phyloP scores from a whole-genome alignment of 2,888 invertebrate genomes.

The Schizaphis graminum region DNA sequence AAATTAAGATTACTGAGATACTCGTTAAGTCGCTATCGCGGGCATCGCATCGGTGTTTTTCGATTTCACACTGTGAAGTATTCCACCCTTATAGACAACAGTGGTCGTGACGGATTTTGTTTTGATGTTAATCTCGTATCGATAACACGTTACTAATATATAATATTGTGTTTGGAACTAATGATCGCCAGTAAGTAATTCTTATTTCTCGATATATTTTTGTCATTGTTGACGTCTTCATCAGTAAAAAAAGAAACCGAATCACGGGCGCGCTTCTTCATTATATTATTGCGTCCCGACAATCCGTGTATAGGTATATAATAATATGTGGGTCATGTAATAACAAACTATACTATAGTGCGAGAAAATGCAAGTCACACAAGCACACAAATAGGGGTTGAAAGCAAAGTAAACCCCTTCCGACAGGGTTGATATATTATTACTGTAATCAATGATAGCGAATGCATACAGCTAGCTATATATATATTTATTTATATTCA shows the following conservation, averaged over 20 bases:
- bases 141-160: constrained; percentile 46
- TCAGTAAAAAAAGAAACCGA: constrained; percentile 41
- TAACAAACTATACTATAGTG: constrained; percentile 37
- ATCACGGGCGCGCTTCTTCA: constrained; percentile 8
- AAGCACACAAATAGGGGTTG: constrained; percentile 45
- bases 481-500: constrained; percentile 24
- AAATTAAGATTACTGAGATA: background rate
- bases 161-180: constrained; percentile 56
- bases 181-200: constrained; percentile 54
- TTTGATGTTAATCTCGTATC: constrained; percentile 62
- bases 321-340: constrained; percentile 35
- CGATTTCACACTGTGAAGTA: constrained; percentile 53
- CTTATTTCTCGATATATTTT: constrained; percentile 29
- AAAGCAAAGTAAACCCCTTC: constrained; percentile 50
- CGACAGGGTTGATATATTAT: constrained; percentile 52
- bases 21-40: constrained; percentile 10
- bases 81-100: background rate
- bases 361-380: constrained; percentile 62
- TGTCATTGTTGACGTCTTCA: constrained; percentile 65
- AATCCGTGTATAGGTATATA: background rate
- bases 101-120: constrained; percentile 54
- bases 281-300: constrained; percentile 35
- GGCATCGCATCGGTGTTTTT: constrained; percentile 21
- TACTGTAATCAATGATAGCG: constrained; percentile 55
- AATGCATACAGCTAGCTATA: background rate